A percentile compares a stretch with the other conserved stretches of the same genome.
These are phyloP conservation scores for Connochaetes taurinus DNA, from an alignment of 2,113 vertebrate species.

Conservation along the genomic window DNA sequence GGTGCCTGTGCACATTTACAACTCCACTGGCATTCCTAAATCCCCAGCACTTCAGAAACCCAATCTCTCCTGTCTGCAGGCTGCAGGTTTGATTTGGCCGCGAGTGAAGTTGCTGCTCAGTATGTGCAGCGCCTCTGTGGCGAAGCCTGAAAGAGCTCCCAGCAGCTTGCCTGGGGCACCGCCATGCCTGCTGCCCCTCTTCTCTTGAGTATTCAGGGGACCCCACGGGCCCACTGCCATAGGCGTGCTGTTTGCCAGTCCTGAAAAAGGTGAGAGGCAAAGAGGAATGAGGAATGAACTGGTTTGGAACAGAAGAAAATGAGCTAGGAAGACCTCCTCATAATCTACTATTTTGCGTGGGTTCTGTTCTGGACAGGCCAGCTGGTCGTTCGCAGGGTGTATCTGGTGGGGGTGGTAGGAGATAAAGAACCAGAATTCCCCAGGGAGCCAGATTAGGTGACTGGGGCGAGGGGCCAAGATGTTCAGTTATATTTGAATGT, in stretches of 20 bases:
- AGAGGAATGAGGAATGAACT: background rate
- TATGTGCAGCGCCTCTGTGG: background rate
- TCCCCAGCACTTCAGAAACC: slow-evolving; percentile 9
- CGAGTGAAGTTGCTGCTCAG: background rate
- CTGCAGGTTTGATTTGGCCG: background rate
- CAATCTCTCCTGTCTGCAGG: background rate
- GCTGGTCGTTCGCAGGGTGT: background rate
- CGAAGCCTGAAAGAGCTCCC: background rate
- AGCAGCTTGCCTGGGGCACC: background rate
- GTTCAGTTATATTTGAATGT: background rate
- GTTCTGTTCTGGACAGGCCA: background rate
- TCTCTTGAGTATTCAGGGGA: background rate
- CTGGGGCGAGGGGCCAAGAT: background rate
- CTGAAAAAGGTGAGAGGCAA: background rate
- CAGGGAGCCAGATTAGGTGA: background rate
- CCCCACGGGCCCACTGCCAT: fast-evolving
- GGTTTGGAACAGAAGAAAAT: background rate
- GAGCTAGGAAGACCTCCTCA: background rate
- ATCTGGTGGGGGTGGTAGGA: too few relatives aligned
- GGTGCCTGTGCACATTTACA: slow-evolving; percentile 5
- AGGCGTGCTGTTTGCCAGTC: background rate
- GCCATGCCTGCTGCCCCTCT: fast-evolving
- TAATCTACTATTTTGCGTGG: background rate
- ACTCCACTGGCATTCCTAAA: background rate
- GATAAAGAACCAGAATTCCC: background rate